Percentiles rank a stretch among this genome's conserved stretches.
Evolutionary conservation across 2,888 invertebrate genomes (phyloP).

Genomic region (Melieria crassipennis): DNA sequence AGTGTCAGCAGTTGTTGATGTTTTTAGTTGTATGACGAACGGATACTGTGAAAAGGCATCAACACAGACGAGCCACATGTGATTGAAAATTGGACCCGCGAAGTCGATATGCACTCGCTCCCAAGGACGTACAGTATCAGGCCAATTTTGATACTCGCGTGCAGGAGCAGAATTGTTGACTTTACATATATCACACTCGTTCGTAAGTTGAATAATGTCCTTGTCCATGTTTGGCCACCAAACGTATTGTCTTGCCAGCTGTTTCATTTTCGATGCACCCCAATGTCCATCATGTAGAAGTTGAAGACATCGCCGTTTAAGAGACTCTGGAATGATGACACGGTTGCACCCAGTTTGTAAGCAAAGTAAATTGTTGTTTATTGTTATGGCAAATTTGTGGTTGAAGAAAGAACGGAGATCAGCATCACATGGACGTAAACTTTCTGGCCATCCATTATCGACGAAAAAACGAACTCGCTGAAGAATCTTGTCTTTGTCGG

Average conservation of each 20-base stretch:
- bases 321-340: slow-evolving; percentile 15
- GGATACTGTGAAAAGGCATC: slow-evolving; percentile 37
- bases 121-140: background rate
- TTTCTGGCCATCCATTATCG: slow-evolving; percentile 24
- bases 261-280: slow-evolving; percentile 23
- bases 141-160: background rate
- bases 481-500: slow-evolving; percentile 8
- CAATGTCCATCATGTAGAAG: slow-evolving; percentile 28
- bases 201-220: slow-evolving; percentile 6
- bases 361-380: slow-evolving; percentile 19
- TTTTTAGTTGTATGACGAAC: slow-evolving; percentile 22
- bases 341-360: slow-evolving; percentile 13
- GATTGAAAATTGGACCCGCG: too few species aligned
- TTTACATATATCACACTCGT: slow-evolving; percentile 20
- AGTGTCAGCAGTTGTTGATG: slow-evolving; percentile 34
- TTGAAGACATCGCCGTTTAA: slow-evolving; percentile 2
- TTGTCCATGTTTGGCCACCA: slow-evolving; percentile 30
- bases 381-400: slow-evolving; percentile 21
- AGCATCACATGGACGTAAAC: slow-evolving; percentile 6
- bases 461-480: slow-evolving; percentile 6
- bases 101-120: too few species aligned
- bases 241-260: slow-evolving; percentile 20
- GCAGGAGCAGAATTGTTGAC: background rate
- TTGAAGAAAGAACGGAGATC: slow-evolving; percentile 25
- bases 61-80: background rate